Base-by-base conservation (phyloP, 1,140 invertebrate species). In the Sycobia sp. region DNA sequence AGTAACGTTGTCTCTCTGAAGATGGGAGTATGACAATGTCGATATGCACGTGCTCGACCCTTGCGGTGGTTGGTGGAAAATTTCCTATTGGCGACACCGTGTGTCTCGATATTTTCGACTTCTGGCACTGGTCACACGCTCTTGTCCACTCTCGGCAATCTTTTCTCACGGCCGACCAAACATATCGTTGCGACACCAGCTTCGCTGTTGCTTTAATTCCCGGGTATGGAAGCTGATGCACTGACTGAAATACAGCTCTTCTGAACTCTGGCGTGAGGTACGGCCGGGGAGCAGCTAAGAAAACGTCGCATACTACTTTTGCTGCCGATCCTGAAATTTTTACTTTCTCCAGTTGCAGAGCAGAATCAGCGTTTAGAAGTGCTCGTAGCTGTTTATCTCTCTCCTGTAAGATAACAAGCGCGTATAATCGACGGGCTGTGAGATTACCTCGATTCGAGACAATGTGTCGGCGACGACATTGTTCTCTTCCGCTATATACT, bases 1-100 rank as follows among this genome's bases (percentile, higher is more conserved):
- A 67, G 39, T 66, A 73, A 14, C 27, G 36, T 20, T 27, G 66
- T 23, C 56, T 63, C 4, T 32, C n/a, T 16, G 36, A 56, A 0
- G 36, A 22, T 9, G 57, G 57, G 8, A 66, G 14, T 0, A 1
- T n/a, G 18, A 32, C n/a, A 10, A 55, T 18, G 4, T 20, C 5
- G n/a, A n/a, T n/a, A n/a, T n/a, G n/a, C n/a, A n/a, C n/a, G n/a
- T n/a, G n/a, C n/a, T n/a, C n/a, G n/a, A 39, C 20, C 51, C 5
- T 10, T 4, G 51, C 18, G 32, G 4, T 39, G 34, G 49, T 47
- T 16, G 32, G 27, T 2, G 14, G 4, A 8, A 56, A 56, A 4
- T 20, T 32, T 4, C 51, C 53, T 9, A 56, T 20, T 4, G 32
- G 50, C 0, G 41, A 16, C 0, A 9, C 11, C 0, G 25, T 16